Conservation (phyloP, 2,113 vertebrate genomes). For the Seriola quinqueradiata region DNA sequence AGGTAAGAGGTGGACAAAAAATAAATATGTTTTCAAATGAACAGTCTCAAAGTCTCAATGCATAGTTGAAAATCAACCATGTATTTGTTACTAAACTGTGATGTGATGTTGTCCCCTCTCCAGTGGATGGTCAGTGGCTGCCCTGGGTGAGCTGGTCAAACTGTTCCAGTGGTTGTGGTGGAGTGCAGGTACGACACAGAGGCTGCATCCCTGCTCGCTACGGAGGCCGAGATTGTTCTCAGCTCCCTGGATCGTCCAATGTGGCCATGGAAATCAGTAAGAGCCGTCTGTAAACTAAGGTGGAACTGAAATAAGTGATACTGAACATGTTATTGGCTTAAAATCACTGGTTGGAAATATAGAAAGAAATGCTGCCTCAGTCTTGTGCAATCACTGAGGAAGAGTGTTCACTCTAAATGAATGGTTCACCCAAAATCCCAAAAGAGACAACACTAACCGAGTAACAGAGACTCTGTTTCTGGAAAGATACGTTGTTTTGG, state of each 20-base stretch:
- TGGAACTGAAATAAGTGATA: background rate
- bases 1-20: slow-evolving; percentile 41
- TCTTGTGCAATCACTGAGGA: background rate
- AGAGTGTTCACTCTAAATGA: no score
- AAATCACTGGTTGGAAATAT: background rate
- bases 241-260: slow-evolving; percentile 68
- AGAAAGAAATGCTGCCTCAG: background rate
- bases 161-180: slow-evolving; percentile 86
- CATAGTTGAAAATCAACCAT: background rate
- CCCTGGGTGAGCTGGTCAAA: slow-evolving; percentile 89
- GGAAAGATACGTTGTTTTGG: no score
- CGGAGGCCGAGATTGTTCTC: slow-evolving; percentile 84
- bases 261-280: slow-evolving; percentile 85
- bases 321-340: background rate
- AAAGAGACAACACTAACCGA: no score
- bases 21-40: background rate
- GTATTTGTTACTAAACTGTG: background rate
- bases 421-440: no score
- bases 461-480: no score
- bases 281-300: slow-evolving; percentile 39
- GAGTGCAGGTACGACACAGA: slow-evolving; percentile 83
- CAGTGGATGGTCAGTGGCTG: slow-evolving; percentile 89
- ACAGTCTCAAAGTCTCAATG: background rate
- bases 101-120: background rate
- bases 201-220: slow-evolving; percentile 86